Evolutionary conservation across 2,797 vertebrate genomes (phyloP).

Genomic region (Lacerta bilineata): DNA sequence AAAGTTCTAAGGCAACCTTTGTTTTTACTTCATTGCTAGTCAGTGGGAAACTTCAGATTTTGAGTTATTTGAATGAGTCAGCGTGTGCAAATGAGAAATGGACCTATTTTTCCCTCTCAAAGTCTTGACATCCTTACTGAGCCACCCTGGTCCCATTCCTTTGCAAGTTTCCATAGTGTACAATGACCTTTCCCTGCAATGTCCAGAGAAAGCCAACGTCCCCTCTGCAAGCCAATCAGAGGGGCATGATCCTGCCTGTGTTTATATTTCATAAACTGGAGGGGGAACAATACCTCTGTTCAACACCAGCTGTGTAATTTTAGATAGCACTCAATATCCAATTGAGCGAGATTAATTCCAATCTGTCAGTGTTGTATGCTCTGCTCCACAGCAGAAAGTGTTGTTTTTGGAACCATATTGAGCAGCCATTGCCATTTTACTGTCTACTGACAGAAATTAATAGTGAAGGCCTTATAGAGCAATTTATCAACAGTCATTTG

Average conservation of each 20-base stretch:
- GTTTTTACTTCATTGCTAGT: background rate
- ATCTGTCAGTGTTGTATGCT: slow-evolving; percentile 86
- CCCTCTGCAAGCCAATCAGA: slow-evolving; percentile 38
- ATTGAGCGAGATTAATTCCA: slow-evolving; percentile 87
- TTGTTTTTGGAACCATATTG: slow-evolving; percentile 91
- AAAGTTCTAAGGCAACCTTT: background rate
- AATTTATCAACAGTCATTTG: slow-evolving; percentile 85
- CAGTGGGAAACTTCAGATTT: background rate
- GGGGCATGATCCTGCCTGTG: slow-evolving; percentile 50
- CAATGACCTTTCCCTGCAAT: background rate
- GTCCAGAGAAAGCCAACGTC: slow-evolving; percentile 53
- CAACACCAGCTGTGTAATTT: slow-evolving; percentile 86
- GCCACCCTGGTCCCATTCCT: background rate
- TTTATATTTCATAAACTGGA: slow-evolving; percentile 68
- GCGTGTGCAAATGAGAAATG: background rate
- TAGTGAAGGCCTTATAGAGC: slow-evolving; percentile 81
- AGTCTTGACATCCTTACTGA: background rate
- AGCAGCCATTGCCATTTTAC: slow-evolving; percentile 85
- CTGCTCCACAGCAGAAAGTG: slow-evolving; percentile 84
- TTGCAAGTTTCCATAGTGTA: background rate
- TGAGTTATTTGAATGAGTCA: slow-evolving; percentile 13
- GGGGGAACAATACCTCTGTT: slow-evolving; percentile 79
- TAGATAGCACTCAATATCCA: slow-evolving; percentile 83
- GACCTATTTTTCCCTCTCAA: background rate
- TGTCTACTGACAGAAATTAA: slow-evolving; percentile 89